Conservation (phyloP, 2,888 invertebrate species). For the Nephrotoma guestfalica region DNA sequence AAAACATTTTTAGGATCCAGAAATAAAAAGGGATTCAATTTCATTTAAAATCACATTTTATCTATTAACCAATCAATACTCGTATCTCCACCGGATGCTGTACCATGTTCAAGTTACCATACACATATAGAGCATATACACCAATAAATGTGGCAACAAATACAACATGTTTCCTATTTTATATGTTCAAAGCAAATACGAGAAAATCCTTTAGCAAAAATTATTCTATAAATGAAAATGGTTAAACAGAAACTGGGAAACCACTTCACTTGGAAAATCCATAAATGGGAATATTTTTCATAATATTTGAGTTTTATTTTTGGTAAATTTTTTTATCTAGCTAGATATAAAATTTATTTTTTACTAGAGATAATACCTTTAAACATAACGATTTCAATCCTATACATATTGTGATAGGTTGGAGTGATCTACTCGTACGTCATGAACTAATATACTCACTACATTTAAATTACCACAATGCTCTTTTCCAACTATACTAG, state of each 20-base stretch:
- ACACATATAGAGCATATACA: not conserved
- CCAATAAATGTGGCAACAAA: not conserved
- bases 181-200: not conserved
- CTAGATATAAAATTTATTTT: not conserved
- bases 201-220: not conserved
- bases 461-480: too few relatives aligned
- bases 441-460: too few relatives aligned
- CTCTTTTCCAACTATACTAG: too few relatives aligned
- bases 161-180: too few relatives aligned
- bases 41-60: not conserved
- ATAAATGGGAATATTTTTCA: not conserved
- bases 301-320: not conserved
- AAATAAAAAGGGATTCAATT: not conserved
- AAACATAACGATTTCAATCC: not conserved
- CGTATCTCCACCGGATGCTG: not conserved
- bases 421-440: too few relatives aligned
- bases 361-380: not conserved
- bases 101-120: not conserved
- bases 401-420: not conserved
- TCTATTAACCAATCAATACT: not conserved
- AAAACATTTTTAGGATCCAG: not conserved
- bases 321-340: not conserved
- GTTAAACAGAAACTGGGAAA: not conserved
- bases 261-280: not conserved
- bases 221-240: not conserved